phyloP scores from a whole-genome alignment of 2,888 invertebrate genomes.

The Luperina testacea region DNA sequence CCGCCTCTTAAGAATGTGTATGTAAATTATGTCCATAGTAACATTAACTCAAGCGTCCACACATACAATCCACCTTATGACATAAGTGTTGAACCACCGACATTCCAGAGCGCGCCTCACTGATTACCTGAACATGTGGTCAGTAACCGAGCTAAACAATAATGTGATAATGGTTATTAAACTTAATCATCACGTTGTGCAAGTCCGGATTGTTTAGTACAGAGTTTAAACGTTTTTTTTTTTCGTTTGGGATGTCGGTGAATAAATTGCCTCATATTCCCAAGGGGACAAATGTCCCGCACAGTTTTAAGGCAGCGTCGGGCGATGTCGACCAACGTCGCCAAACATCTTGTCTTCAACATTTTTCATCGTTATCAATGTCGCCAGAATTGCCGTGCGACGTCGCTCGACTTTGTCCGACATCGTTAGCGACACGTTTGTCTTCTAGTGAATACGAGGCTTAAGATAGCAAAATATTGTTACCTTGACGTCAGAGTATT shows the following conservation, averaged over 20 bases:
- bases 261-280: neutral
- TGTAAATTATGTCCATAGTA: neutral
- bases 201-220: neutral
- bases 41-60: neutral
- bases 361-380: neutral
- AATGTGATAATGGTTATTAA: conserved; percentile 1
- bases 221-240: neutral
- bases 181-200: neutral
- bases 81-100: neutral
- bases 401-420: neutral
- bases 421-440: neutral
- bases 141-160: neutral
- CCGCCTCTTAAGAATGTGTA: no score
- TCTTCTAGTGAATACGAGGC: neutral
- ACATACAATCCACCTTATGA: neutral
- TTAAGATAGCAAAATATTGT: neutral
- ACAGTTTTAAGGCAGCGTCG: neutral
- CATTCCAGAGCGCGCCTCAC: conserved; percentile 20
- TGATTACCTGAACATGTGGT: conserved; percentile 18
- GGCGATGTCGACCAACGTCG: neutral
- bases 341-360: neutral
- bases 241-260: neutral
- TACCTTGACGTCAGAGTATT: conserved; percentile 94
- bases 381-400: neutral
- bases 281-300: neutral